A percentile compares a stretch with the other conserved stretches of the same genome.
Evolutionary conservation across 2,888 invertebrate genomes (phyloP).

Genomic region (Nebria salina): DNA sequence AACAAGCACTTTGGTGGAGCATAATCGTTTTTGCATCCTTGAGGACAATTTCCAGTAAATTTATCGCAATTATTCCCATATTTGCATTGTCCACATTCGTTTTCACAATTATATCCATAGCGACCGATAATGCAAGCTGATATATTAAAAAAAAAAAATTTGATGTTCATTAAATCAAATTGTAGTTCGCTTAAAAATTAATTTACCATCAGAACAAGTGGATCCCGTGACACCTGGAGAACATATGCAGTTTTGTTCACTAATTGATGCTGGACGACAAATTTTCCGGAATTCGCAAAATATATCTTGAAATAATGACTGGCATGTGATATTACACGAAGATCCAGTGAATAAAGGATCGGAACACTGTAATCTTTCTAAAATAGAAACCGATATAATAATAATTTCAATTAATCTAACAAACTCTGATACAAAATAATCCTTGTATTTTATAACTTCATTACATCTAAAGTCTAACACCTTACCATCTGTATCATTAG

Average conservation of each 20-base stretch:
- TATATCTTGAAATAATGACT: neutral
- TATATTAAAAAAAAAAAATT: slow-evolving; percentile 10
- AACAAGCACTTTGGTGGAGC: slow-evolving; percentile 5
- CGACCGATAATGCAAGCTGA: slow-evolving; percentile 12
- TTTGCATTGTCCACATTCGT: slow-evolving; percentile 26
- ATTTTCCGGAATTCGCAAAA: neutral
- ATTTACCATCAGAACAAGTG: neutral
- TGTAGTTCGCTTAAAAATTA: neutral
- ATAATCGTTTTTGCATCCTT: slow-evolving; percentile 21
- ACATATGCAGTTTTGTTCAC: neutral
- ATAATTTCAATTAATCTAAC: neutral
- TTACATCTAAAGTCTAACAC: neutral
- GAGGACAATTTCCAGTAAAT: slow-evolving; percentile 17
- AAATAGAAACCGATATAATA: neutral
- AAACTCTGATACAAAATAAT: neutral
- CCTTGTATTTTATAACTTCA: too few species aligned
- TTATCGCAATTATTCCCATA: neutral
- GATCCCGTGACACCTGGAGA: neutral
- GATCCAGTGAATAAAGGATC: neutral
- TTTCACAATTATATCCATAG: slow-evolving; percentile 28
- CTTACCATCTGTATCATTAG: neutral
- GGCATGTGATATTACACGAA: slow-evolving; percentile 7
- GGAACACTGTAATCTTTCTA: neutral
- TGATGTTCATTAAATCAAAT: slow-evolving; percentile 7
- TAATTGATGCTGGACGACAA: neutral